Conservation (phyloP, 2,797 vertebrate species). For the Thripadectes ignobilis region DNA sequence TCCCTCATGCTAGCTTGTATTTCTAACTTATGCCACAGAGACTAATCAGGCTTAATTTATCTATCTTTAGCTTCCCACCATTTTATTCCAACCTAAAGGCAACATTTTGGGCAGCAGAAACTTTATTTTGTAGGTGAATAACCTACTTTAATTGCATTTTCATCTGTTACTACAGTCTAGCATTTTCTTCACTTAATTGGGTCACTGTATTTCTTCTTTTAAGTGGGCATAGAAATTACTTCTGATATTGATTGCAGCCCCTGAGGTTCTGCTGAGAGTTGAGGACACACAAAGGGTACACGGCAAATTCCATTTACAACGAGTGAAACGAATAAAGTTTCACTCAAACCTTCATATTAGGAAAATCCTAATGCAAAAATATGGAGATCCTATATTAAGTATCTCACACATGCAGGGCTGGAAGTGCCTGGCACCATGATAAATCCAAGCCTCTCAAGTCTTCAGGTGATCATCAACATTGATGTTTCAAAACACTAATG, state of each 20-base stretch:
- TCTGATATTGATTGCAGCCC: conserved; percentile 40
- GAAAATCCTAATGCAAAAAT: background rate
- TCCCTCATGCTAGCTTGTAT: conserved; percentile 26
- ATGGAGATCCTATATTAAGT: background rate
- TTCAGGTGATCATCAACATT: background rate
- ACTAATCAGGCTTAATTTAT: conserved; percentile 58
- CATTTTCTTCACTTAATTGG: conserved; percentile 57
- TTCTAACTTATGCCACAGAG: conserved; percentile 52
- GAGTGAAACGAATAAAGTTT: background rate
- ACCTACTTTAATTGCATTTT: conserved; percentile 55
- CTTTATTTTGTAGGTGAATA: conserved; percentile 53
- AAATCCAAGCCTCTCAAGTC: background rate
- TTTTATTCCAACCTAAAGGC: conserved; percentile 51
- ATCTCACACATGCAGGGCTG: background rate
- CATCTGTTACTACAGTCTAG: background rate
- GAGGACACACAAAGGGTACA: conserved; percentile 11
- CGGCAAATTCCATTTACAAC: background rate
- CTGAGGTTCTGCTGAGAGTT: background rate
- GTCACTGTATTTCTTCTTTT: conserved; percentile 43
- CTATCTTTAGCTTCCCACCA: conserved; percentile 44
- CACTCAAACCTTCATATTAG: background rate
- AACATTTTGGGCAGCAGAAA: conserved; percentile 32
- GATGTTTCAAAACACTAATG: background rate
- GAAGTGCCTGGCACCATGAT: background rate
- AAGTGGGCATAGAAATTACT: conserved; percentile 47